Evolutionary conservation across 2,888 invertebrate genomes (phyloP), one percentile per base, ranked within the genome.

Genomic region (Microplitis manilae): DNA sequence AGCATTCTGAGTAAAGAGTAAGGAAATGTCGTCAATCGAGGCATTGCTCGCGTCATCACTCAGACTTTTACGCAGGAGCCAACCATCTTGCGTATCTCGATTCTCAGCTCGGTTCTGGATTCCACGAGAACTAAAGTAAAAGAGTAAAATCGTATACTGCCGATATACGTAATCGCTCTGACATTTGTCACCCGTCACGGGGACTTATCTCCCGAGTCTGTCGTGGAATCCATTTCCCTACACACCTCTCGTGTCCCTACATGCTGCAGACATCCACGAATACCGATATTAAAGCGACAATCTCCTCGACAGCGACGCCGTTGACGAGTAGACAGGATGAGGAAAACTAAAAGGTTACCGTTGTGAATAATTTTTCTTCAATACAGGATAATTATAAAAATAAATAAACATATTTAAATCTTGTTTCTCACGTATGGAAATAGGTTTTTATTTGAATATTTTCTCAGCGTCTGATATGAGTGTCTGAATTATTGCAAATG

Each of bases 141-240:
- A 62, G 59, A 59, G 62, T 20, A 62, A 62, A 62, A 62, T 62
- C 62, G 62, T 59, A 60, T 68, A 60, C 39, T 70, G 85, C 85
- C 85, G 79, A 85, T 86, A 68, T 30, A 84, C 82, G 82, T 84
- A 85, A 86, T 86, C 84, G 84, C 81, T 81, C 81, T 77, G 84
- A 82, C 85, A 83, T 85, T 86, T 82, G 82, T 85, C 84, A 84
- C 81, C 61, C 72, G 76, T 68, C 68, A 61, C 67, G 67, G 67
- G 67, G 72, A 76, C 70, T 70, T 77, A 78, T 78, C 75, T 78
- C 70, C 64, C 70, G 70, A 65, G 61, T 61, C 61, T 68, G 73
- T 41, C 77, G 50, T 73, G 20, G 64, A 73, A 73, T 77, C 73
- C 59, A 77, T 73, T 77, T 64, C 40, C 69, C 73, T 73, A 68